A percentile compares a stretch with the other conserved stretches of the same genome.
Conservation (phyloP, 2,888 invertebrate genomes). For the Leucania comma region DNA sequence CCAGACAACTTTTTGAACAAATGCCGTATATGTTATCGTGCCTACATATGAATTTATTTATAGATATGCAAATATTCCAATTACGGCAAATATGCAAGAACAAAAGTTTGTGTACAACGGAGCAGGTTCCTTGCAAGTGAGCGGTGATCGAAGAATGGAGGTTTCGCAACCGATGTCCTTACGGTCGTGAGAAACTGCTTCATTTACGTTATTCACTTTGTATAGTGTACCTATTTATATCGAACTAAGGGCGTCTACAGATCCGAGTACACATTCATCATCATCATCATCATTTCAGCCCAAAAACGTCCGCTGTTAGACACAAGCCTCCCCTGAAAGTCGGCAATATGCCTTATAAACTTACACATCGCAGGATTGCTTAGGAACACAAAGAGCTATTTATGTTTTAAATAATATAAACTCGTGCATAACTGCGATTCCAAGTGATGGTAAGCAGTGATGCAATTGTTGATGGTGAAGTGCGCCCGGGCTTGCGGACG, state of each 20-base stretch:
- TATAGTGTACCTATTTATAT: not conserved
- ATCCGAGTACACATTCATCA: not conserved
- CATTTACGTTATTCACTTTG: not conserved
- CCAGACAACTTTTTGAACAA: too few relatives aligned
- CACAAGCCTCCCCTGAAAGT: too few relatives aligned
- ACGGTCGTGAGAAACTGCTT: conserved; percentile 29
- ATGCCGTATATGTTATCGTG: too few relatives aligned
- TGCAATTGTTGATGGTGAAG: too few relatives aligned
- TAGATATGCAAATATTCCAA: conserved; percentile 29
- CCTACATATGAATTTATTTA: not conserved
- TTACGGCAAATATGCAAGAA: not conserved
- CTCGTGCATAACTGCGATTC: too few relatives aligned
- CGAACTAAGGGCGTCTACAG: not conserved
- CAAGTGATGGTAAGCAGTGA: too few relatives aligned
- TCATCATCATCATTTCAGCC: too few relatives aligned
- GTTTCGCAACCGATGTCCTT: conserved; percentile 40
- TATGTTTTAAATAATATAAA: too few relatives aligned
- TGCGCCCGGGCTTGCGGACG: too few relatives aligned
- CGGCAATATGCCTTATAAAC: not conserved
- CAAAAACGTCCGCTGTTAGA: too few relatives aligned
- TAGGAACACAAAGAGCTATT: too few relatives aligned
- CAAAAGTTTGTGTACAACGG: conserved; percentile 9
- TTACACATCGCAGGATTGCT: not conserved
- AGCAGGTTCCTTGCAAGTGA: conserved; percentile 39
- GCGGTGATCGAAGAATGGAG: conserved; percentile 26